These are phyloP conservation scores for Sylvia atricapilla DNA, from an alignment of 2,113 vertebrate genomes.

Conservation along the genomic window DNA sequence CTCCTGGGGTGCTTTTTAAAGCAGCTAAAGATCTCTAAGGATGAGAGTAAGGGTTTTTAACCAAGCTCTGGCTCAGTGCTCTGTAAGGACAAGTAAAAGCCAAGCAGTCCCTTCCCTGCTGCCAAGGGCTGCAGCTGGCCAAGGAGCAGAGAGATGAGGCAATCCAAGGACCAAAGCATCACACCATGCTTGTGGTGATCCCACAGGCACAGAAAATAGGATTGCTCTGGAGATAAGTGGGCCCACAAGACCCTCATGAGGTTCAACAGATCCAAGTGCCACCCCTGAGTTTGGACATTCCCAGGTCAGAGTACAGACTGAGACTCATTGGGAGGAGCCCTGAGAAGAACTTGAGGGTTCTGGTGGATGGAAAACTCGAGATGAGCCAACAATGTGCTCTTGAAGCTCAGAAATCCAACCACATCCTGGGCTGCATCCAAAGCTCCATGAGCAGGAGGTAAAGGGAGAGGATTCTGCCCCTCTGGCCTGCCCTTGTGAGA, in stretches of 20 bases:
- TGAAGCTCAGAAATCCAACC: neutral
- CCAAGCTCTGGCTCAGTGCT: neutral
- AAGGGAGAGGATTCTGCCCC: neutral
- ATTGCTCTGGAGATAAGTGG: neutral
- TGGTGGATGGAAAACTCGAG: neutral
- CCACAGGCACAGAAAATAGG: neutral
- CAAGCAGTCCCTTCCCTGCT: neutral
- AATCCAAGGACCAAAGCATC: neutral
- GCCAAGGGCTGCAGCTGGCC: neutral
- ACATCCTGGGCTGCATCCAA: neutral
- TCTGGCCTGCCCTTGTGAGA: neutral
- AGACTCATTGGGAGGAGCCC: neutral
- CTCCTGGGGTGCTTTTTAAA: neutral
- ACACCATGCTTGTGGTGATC: neutral
- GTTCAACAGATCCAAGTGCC: neutral
- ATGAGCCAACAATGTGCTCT: neutral
- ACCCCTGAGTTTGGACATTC: neutral
- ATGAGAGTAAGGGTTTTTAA: neutral
- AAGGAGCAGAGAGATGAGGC: neutral
- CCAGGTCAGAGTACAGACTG: neutral
- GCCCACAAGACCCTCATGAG: neutral
- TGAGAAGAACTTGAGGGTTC: neutral
- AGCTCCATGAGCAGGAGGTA: neutral
- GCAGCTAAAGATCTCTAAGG: neutral
- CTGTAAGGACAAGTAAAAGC: neutral